Conservation (phyloP, 2,797 vertebrate species). For the Morelia viridis region DNA sequence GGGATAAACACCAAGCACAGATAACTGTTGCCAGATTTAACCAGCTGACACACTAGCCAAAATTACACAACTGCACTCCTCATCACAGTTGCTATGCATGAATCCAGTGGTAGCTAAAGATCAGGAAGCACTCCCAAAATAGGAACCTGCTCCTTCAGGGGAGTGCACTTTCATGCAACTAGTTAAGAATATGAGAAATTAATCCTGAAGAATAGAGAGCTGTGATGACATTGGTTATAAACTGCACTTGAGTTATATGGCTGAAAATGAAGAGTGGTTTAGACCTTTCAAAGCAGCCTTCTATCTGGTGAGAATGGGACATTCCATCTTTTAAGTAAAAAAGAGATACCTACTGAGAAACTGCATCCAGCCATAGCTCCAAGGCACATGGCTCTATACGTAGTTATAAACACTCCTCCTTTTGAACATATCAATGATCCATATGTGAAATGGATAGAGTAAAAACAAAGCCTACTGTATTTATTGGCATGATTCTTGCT, state of each 20-base stretch:
- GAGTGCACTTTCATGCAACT: background rate
- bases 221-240: background rate
- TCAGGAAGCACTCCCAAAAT: background rate
- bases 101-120: background rate
- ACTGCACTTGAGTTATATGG: background rate
- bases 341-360: background rate
- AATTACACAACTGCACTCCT: background rate
- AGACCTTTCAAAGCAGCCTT: background rate
- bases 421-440: background rate
- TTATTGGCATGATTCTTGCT: background rate
- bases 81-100: background rate
- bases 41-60: background rate
- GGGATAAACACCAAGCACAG: background rate
- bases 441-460: background rate
- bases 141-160: background rate
- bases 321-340: background rate
- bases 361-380: background rate
- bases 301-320: background rate
- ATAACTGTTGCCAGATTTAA: background rate
- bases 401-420: background rate
- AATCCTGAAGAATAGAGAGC: conserved; percentile 13
- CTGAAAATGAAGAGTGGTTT: background rate
- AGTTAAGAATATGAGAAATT: conserved; percentile 11
- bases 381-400: background rate
- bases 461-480: background rate